phyloP scores from a whole-genome alignment of 37 sponge, comb jelly and placozoan genomes.

The Hormiphora californensis region DNA sequence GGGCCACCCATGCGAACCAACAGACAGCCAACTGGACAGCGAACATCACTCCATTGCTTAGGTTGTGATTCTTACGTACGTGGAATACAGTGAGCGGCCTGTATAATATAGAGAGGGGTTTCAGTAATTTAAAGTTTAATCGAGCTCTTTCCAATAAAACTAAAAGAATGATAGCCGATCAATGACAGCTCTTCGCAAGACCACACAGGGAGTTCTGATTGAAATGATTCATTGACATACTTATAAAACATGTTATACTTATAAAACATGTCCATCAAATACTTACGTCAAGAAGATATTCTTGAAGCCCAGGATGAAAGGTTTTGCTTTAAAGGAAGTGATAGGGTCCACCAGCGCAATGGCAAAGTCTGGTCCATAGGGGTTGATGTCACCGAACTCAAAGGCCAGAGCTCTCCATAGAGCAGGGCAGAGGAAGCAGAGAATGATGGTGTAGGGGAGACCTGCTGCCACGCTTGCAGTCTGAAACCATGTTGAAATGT shows the following conservation, averaged over 20 bases:
- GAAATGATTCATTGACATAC: too few species aligned
- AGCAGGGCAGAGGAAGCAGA: background rate
- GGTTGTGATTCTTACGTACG: background rate
- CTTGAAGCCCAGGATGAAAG: background rate
- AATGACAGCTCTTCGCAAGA: too few species aligned
- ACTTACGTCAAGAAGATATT: background rate
- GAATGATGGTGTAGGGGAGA: slow-evolving; percentile 23
- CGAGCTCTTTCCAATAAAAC: too few species aligned
- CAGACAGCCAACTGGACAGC: background rate
- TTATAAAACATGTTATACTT: too few species aligned
- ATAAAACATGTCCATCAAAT: background rate
- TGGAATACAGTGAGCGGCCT: slow-evolving; percentile 16
- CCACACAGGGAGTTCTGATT: too few species aligned
- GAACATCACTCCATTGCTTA: background rate
- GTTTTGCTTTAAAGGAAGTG: background rate
- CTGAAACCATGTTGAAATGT: too few species aligned
- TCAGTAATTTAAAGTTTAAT: too few species aligned
- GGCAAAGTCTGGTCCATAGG: slow-evolving; percentile 44
- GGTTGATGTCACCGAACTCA: slow-evolving; percentile 37
- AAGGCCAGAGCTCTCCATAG: slow-evolving; percentile 34
- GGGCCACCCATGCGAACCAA: background rate
- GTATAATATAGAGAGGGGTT: too few species aligned
- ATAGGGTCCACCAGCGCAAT: slow-evolving; percentile 5
- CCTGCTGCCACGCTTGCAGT: slow-evolving; percentile 38
- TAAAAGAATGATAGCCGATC: too few species aligned